Evolutionary conservation across 2,113 vertebrate species (phyloP).

Genomic region (Casuarius casuarius): DNA sequence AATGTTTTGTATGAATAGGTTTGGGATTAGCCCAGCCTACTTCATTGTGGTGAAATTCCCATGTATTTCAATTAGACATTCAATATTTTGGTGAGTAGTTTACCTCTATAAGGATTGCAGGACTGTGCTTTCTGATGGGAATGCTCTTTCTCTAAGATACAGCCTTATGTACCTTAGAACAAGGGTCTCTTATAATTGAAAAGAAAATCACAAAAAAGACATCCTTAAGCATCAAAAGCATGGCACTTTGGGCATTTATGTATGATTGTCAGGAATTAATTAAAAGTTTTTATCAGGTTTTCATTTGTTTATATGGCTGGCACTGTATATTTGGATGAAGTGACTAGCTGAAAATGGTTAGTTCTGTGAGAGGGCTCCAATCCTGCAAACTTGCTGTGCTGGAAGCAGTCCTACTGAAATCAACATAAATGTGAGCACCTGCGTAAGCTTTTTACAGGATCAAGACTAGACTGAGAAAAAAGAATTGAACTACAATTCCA

Average conservation of each 20-base stretch:
- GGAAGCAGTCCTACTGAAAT: not conserved
- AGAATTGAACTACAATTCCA: not conserved
- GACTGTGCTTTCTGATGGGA: not conserved
- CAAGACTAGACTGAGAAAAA: not conserved
- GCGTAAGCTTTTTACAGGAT: not conserved
- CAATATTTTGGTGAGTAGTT: not conserved
- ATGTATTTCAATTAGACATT: not conserved
- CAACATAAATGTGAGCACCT: not conserved
- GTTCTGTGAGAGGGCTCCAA: rapidly evolving
- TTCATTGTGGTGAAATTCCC: not conserved
- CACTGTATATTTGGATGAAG: not conserved
- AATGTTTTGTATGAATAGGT: not conserved
- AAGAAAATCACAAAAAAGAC: not conserved
- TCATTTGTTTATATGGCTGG: not conserved
- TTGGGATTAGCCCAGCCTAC: not conserved
- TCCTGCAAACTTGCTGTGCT: not conserved
- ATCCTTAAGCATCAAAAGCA: not conserved
- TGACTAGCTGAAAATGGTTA: not conserved
- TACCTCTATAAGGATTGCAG: not conserved
- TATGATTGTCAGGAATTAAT: not conserved
- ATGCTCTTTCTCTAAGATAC: not conserved
- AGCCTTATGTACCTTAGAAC: not conserved
- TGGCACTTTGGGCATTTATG: rapidly evolving
- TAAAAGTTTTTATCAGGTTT: not conserved
- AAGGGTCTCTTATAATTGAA: not conserved